A percentile compares a stretch with the other conserved stretches of the same genome.
phyloP scores from a whole-genome alignment of 2,797 vertebrate species.

The Sebastiscus tertius region DNA sequence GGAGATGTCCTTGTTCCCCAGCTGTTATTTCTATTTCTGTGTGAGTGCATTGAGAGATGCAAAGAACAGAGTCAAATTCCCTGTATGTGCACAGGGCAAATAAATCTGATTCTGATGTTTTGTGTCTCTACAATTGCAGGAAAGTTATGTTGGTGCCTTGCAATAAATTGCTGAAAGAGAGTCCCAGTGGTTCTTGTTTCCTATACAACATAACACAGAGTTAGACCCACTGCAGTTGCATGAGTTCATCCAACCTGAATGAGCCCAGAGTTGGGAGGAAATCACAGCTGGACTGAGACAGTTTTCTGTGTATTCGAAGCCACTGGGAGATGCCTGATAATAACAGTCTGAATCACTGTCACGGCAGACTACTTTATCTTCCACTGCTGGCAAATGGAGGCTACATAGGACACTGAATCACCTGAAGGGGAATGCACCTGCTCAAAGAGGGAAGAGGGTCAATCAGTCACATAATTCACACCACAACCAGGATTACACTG shows the following conservation, averaged over 20 bases:
- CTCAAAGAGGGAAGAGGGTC: background rate
- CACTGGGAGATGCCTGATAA: background rate
- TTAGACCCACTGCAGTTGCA: background rate
- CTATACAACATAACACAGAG: background rate
- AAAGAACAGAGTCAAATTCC: no score
- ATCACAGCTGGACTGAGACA: background rate
- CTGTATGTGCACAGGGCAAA: no score
- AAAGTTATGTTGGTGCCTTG: background rate
- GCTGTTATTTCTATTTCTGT: no score
- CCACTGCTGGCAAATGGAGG: background rate
- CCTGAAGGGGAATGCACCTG: background rate
- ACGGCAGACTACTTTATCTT: background rate
- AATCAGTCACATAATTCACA: background rate
- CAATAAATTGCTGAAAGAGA: constrained; percentile 12
- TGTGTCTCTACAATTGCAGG: background rate
- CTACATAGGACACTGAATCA: constrained; percentile 2
- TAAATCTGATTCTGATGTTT: background rate
- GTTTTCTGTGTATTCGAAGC: background rate
- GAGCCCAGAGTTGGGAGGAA: background rate
- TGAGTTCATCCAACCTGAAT: background rate
- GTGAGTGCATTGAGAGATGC: no score
- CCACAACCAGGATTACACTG: no score
- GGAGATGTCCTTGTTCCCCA: no score
- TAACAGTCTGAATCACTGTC: background rate
- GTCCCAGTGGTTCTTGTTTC: background rate